Base-by-base conservation (phyloP, 2,888 invertebrate species). In the Platycheirus rosarum region DNA sequence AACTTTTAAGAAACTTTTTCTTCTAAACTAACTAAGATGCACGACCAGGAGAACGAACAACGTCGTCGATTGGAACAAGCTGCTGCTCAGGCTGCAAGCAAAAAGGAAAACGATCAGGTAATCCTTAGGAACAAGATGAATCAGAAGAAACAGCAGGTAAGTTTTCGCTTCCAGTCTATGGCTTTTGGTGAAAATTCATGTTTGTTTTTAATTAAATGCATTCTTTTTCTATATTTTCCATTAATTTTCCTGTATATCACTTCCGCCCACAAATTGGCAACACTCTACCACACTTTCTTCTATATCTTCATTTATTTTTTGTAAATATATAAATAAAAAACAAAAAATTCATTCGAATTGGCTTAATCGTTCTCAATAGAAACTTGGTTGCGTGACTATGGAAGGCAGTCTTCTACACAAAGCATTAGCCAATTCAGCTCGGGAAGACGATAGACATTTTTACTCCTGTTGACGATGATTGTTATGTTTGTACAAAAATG, bases 11-110 rank as follows among this genome's bases (percentile, higher is more conserved):
- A n/a, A n/a, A n/a, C n/a, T 23, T 4, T 23, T 4, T 23, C 3
- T 23, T 23, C 23, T 23, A 23, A 23, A 23, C 23, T 51, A 55
- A 9, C 90, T 2, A 88, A 98, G 97, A 93, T 94, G 93, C 95
- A 97, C 86, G 96, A 97, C 91, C 93, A 95, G 87, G 98, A 98
- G 89, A 97, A 98, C 91, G 98, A 98, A 90, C 97, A 97, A 89
- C 93, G 97, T 86, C 93, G 95, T 85, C 93, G 97, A 86, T 91
- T 97, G 85, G 97, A 97, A 91, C 93, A 94, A 86, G 97, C 96
- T 16, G 96, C 96, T 18, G 92, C 92, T 63, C 93, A 93, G 86
- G 94, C 94, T 65, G 92, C 94, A 35, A 93, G 93, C 65, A 94
- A 94, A 87, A 93, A 94, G 87, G 92, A 93, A 84, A 93, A 93